Evolutionary conservation across 2,888 invertebrate genomes (phyloP).

Genomic region (Xestia xanthographa): DNA sequence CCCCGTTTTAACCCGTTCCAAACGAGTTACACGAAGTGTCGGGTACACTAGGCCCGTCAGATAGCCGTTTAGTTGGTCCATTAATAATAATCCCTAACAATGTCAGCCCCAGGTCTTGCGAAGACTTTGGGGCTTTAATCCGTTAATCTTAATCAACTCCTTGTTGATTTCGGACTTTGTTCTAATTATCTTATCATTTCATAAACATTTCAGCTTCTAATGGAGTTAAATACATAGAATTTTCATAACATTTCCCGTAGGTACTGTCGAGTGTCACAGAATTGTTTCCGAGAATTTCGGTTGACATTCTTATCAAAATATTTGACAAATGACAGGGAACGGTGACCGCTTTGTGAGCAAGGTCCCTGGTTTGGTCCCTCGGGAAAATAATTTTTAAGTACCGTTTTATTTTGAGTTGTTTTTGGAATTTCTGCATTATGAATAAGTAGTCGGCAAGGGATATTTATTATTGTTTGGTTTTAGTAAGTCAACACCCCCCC

Average conservation of each 20-base stretch:
- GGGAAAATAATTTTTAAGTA: constrained; percentile 33
- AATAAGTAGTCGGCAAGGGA: neutral
- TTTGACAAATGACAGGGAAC: constrained; percentile 44
- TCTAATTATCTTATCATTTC: constrained; percentile 60
- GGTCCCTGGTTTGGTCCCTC: constrained; percentile 16
- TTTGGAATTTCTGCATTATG: constrained; percentile 12
- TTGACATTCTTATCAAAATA: constrained; percentile 52
- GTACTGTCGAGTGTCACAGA: constrained; percentile 2
- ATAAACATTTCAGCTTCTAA: constrained; percentile 49
- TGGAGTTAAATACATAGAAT: constrained; percentile 31
- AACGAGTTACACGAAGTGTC: constrained; percentile 57
- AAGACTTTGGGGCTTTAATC: constrained; percentile 72
- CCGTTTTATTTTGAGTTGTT: constrained; percentile 14
- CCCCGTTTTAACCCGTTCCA: constrained; percentile 38
- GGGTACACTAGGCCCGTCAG: constrained; percentile 51
- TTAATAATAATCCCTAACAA: constrained; percentile 74
- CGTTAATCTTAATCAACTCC: constrained; percentile 79
- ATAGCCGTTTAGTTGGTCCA: constrained; percentile 73
- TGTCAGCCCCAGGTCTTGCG: constrained; percentile 70
- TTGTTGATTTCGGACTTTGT: constrained; percentile 75
- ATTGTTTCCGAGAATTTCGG: constrained; percentile 25
- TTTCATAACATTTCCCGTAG: constrained; percentile 20
- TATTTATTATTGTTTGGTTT: too few species aligned
- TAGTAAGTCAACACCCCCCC: too few species aligned
- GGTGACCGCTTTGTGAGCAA: constrained; percentile 40